A percentile compares a stretch with the other conserved stretches of the same genome.
Conservation (phyloP, 2,113 vertebrate species). For the Alosa alosa region DNA sequence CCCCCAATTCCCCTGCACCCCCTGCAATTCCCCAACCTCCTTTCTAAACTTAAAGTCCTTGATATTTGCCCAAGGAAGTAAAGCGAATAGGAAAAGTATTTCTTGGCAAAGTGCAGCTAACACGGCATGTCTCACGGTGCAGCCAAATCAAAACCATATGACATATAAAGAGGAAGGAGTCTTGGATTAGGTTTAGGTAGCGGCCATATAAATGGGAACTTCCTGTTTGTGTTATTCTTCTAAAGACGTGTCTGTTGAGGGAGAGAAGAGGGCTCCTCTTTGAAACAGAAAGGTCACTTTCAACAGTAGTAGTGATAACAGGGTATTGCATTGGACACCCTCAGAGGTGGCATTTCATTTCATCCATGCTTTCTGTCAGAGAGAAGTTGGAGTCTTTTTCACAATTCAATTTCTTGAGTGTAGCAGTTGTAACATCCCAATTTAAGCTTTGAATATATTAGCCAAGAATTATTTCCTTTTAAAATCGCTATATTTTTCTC, state of each 20-base stretch:
- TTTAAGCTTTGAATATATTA: neutral
- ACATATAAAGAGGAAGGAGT: constrained; percentile 38
- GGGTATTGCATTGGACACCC: neutral
- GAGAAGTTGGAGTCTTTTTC: neutral
- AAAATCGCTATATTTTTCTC: neutral
- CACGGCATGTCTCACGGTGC: constrained; percentile 45
- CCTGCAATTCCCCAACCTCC: constrained; percentile 23
- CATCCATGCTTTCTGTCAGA: neutral
- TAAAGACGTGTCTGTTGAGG: constrained; percentile 37
- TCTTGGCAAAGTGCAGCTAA: constrained; percentile 56
- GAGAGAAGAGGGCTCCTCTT: neutral
- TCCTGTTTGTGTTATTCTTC: constrained; percentile 55
- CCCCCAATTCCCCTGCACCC: constrained; percentile 14
- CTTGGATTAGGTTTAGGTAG: constrained; percentile 54
- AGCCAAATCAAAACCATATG: constrained; percentile 66
- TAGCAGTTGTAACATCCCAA: neutral
- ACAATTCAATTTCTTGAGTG: neutral
- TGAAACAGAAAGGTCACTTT: neutral
- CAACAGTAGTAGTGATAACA: neutral
- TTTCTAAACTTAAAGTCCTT: constrained; percentile 46
- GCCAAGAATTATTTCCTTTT: neutral
- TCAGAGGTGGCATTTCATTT: neutral
- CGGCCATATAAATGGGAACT: constrained; percentile 51
- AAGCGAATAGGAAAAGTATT: constrained; percentile 61
- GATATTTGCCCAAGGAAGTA: constrained; percentile 65